Percentiles rank a stretch among this genome's conserved stretches.
Conservation (phyloP, 2,888 invertebrate species). For the Callinectes sapidus region DNA sequence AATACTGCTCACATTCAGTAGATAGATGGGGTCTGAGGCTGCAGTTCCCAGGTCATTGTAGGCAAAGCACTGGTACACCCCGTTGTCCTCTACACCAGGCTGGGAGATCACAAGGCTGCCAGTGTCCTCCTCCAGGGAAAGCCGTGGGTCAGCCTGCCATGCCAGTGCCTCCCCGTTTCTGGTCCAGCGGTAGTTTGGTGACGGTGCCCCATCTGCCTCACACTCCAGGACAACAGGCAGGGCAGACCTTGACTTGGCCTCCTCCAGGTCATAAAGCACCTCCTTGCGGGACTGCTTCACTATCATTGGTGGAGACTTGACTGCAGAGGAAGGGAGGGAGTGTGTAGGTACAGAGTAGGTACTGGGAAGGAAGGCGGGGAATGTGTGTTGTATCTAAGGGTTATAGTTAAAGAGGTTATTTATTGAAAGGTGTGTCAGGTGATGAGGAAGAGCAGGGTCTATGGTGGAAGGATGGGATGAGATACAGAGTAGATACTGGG, state of each 20-base stretch:
- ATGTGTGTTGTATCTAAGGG: too few relatives aligned
- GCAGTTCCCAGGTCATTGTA: slow-evolving; percentile 71
- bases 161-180: slow-evolving; percentile 53
- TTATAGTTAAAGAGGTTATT: too few relatives aligned
- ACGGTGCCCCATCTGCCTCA: slow-evolving; percentile 63
- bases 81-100: slow-evolving; percentile 66
- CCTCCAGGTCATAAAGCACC: slow-evolving; percentile 62
- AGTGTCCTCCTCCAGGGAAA: slow-evolving; percentile 65
- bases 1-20: slow-evolving; percentile 63
- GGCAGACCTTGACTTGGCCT: slow-evolving; percentile 50
- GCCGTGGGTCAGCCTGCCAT: slow-evolving; percentile 65
- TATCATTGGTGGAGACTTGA: slow-evolving; percentile 68
- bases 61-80: slow-evolving; percentile 70
- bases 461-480: too few relatives aligned
- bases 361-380: too few relatives aligned
- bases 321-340: slow-evolving; percentile 32
- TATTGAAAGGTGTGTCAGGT: too few relatives aligned
- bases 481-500: too few relatives aligned
- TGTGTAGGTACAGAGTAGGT: too few relatives aligned
- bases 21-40: slow-evolving; percentile 57
- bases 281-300: slow-evolving; percentile 53
- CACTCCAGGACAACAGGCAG: slow-evolving; percentile 68
- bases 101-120: slow-evolving; percentile 68
- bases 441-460: too few relatives aligned
- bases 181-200: slow-evolving; percentile 68